phyloP scores from a whole-genome alignment of 2,113 vertebrate genomes.

The Ceuthmochares aereus region DNA sequence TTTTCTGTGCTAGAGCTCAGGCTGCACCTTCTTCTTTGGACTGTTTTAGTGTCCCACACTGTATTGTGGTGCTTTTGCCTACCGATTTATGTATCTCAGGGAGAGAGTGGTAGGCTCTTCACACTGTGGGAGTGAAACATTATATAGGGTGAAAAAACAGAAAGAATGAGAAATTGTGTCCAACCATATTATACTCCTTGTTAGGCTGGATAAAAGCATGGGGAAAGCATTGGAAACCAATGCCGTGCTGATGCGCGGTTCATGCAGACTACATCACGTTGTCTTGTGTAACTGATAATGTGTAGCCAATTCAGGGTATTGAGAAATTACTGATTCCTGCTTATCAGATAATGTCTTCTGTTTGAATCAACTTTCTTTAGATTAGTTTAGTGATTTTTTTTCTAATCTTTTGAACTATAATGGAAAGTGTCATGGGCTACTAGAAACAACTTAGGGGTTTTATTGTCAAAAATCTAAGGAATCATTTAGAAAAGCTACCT shows the following conservation, averaged over 20 bases:
- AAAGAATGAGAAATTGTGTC: not conserved
- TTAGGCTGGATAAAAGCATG: not conserved
- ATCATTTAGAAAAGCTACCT: not conserved
- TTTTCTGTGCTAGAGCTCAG: not conserved
- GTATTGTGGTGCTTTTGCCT: not conserved
- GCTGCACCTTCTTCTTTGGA: not conserved
- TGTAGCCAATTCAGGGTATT: not conserved
- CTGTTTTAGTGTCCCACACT: not conserved
- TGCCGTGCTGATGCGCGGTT: not conserved
- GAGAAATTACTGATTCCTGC: not conserved
- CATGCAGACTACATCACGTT: accelerated
- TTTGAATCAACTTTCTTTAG: not conserved
- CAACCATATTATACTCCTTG: accelerated
- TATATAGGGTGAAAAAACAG: not conserved
- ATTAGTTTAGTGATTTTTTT: not conserved
- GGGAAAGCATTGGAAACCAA: not conserved
- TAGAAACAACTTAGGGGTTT: not conserved
- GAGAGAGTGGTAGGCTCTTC: not conserved
- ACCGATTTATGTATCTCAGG: not conserved
- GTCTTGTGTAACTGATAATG: not conserved
- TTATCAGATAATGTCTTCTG: accelerated
- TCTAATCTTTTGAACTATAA: not conserved
- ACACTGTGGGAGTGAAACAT: not conserved
- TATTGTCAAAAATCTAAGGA: not conserved
- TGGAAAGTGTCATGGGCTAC: not conserved